Conservation (phyloP, 2,888 invertebrate species). For the Imbricaverruca yamaguchii region DNA sequence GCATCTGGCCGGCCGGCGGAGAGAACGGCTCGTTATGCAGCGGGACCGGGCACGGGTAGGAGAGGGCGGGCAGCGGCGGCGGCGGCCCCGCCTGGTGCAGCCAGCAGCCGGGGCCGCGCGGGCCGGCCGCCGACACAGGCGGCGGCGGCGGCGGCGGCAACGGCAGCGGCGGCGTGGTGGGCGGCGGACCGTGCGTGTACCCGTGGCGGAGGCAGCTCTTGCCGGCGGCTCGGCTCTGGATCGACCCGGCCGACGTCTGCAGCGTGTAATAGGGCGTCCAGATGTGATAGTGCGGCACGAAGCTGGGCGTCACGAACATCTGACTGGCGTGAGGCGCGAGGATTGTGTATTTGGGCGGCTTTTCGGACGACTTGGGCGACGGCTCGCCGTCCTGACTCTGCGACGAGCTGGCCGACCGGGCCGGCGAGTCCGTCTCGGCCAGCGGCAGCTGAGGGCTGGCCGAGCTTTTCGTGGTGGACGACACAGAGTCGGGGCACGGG, state of each 20-base stretch:
- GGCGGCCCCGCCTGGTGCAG: constrained; percentile 20
- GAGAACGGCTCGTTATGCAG: not conserved
- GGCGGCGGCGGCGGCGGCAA: constrained; percentile 23
- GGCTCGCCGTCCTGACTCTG: constrained; percentile 13
- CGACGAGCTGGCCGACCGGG: not conserved
- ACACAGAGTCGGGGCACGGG: not conserved
- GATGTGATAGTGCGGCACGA: constrained; percentile 21
- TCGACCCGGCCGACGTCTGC: constrained; percentile 7
- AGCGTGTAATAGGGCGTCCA: constrained; percentile 14
- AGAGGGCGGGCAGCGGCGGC: constrained; percentile 20
- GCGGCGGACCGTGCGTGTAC: not conserved
- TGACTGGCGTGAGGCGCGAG: constrained; percentile 19
- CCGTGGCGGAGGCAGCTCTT: constrained; percentile 10
- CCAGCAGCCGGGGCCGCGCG: constrained; percentile 14
- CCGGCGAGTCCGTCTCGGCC: not conserved
- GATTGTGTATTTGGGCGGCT: constrained; percentile 21
- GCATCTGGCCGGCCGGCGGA: not conserved
- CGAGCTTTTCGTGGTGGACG: constrained; percentile 8
- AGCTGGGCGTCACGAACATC: constrained; percentile 24
- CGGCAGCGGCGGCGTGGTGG: not conserved
- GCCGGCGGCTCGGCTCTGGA: not conserved
- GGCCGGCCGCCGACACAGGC: constrained; percentile 15
- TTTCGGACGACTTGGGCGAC: constrained; percentile 6
- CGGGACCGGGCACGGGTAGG: not conserved
- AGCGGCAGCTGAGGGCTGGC: not conserved